Conservation (phyloP, 2,888 invertebrate species). For the Aleiodes alternator region DNA sequence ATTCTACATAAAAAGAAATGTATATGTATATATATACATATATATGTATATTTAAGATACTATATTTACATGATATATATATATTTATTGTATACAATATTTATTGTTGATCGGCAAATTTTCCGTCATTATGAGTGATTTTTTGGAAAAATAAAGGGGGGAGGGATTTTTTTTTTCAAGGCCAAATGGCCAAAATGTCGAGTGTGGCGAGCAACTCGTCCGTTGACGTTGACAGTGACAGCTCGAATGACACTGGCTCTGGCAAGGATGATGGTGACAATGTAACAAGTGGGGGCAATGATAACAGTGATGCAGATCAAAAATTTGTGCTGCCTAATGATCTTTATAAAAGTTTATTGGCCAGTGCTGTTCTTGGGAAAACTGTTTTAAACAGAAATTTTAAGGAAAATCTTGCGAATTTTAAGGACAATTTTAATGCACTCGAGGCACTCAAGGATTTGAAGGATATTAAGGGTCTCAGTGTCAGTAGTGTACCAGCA, state of each 20-base stretch:
- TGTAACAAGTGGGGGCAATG: conserved; percentile 29
- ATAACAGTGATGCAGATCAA: conserved; percentile 58
- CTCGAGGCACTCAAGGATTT: conserved; percentile 72
- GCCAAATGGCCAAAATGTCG: conserved; percentile 63
- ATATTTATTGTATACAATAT: conserved; percentile 31
- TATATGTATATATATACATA: conserved; percentile 21
- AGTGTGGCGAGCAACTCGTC: conserved; percentile 73
- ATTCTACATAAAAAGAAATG: background rate
- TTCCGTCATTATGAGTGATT: conserved; percentile 24
- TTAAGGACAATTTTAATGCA: conserved; percentile 72
- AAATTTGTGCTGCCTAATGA: conserved; percentile 84
- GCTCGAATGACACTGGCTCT: conserved; percentile 68
- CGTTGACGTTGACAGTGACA: conserved; percentile 73
- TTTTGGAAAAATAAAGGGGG: background rate
- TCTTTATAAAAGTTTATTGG: conserved; percentile 86
- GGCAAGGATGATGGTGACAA: conserved; percentile 64
- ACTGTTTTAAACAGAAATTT: conserved; percentile 72
- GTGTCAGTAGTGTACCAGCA: conserved; percentile 73
- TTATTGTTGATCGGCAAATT: background rate
- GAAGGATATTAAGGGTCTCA: conserved; percentile 72
- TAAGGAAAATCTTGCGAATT: conserved; percentile 70
- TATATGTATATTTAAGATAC: conserved; percentile 19
- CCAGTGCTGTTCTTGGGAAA: conserved; percentile 82
- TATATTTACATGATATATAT: conserved; percentile 24
- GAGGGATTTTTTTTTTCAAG: background rate